A percentile compares a stretch with the other conserved stretches of the same genome.
Conservation (phyloP, 2,888 invertebrate species). For the Galerucella calmariensis region DNA sequence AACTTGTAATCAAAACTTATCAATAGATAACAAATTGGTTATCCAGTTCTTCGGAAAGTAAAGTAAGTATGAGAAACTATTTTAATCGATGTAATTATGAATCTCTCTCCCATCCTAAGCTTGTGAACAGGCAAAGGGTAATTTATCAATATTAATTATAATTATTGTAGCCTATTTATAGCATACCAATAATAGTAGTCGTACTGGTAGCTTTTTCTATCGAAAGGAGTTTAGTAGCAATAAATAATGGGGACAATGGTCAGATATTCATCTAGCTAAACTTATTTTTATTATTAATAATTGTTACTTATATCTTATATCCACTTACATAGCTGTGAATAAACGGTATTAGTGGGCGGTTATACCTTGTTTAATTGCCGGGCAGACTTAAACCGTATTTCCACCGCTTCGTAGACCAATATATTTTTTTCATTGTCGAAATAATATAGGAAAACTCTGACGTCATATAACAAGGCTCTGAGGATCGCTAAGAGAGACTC, state of each 20-base stretch:
- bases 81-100: conserved; percentile 42
- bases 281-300: no score
- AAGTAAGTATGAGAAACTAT: conserved; percentile 39
- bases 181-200: neutral
- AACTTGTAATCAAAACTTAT: neutral
- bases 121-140: conserved; percentile 17
- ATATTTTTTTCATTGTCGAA: no score
- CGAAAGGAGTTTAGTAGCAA: neutral
- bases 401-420: no score
- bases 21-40: conserved; percentile 3
- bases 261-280: no score
- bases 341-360: no score
- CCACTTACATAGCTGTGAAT: no score
- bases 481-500: no score
- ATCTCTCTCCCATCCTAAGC: conserved; percentile 32
- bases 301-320: no score
- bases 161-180: conserved; percentile 1
- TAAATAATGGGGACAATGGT: neutral
- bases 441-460: no score
- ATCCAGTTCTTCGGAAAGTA: conserved; percentile 14
- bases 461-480: no score
- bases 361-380: no score
- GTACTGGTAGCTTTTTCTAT: neutral
- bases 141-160: conserved; percentile 18
- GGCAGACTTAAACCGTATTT: no score